Base-by-base conservation (phyloP, 1,140 invertebrate species). In the Eumeta japonica region DNA sequence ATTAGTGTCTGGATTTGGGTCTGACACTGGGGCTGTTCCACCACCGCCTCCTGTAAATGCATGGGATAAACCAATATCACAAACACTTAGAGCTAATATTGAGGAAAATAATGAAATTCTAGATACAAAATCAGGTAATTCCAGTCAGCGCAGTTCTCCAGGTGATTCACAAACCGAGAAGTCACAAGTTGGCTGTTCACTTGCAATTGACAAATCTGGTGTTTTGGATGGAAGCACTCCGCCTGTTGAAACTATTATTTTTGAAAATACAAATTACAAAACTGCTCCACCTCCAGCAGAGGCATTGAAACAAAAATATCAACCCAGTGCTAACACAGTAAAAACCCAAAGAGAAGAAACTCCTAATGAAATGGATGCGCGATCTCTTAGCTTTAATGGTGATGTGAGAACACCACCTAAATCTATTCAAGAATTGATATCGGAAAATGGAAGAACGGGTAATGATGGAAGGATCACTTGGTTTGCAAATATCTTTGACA, bases 211-310 rank as follows among this genome's bases (percentile, higher is more conserved):
- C 48, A 81, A 76, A 58, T 70, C 39, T 52, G 77, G 77, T 35
- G 77, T 83, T 13, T 56, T 83, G n/a, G 87, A 90, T 60, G 84
- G 85, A 3, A 79, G 84, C 0, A 86, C 84, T 3, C 81, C 88
- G 1, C 88, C 89, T 1, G 88, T 92, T 10, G 87, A 91, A 56
- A 94, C 90, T 0, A 86, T 94, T 19, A 92, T 94, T 39, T 94
- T 94, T 60, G 92, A 94, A 60, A 94, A 94, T 64, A 93, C 90
- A 0, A 93, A 93, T 60, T 92, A 89, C 55, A 88, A 89, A 70
- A 81, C 83, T 38, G 64, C 65, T 55, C 81, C 57, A 52, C 48
- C 24, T 47, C 66, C 68, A 11, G 68, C 65, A 24, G 83, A 77
- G 62, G 79, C 56, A 67, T 48, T 84, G 75, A 55, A 84, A 75